phyloP scores from a whole-genome alignment of 2,888 invertebrate genomes.

The Dryococelus australis region DNA sequence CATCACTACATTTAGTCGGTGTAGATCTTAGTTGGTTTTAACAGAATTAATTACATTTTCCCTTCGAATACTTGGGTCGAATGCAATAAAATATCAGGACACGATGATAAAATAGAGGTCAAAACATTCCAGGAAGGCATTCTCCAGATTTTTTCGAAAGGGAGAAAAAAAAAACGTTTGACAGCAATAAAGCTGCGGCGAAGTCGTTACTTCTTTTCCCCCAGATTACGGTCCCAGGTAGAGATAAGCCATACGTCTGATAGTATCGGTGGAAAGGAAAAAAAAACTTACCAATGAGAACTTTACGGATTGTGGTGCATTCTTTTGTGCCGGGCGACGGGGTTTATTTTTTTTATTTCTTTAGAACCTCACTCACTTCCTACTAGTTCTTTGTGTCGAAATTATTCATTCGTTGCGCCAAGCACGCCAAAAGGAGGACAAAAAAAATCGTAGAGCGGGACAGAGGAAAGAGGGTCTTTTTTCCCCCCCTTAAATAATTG shows the following conservation, averaged over 20 bases:
- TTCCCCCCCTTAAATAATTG: not conserved
- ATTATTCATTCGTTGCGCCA: constrained; percentile 3
- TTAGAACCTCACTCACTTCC: constrained; percentile 7
- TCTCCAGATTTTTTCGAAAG: not conserved
- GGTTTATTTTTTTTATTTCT: not conserved
- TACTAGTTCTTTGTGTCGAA: not conserved
- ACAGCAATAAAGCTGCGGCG: not conserved
- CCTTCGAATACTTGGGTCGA: constrained; percentile 6
- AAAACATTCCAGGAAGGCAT: not conserved
- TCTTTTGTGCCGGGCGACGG: not conserved
- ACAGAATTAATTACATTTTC: not conserved
- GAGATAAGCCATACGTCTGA: not conserved
- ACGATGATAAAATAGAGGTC: not conserved
- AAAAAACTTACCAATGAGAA: constrained; percentile 9
- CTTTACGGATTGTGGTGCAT: not conserved
- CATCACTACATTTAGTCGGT: not conserved
- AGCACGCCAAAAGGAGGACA: not conserved
- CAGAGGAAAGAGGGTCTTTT: not conserved
- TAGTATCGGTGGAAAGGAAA: not conserved
- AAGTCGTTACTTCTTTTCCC: not conserved
- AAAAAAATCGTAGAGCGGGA: not conserved
- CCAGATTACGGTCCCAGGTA: not conserved
- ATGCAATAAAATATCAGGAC: constrained; percentile 2
- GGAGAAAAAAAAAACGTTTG: not conserved
- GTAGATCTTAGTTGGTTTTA: constrained; percentile 7